phyloP scores from a whole-genome alignment of 2,888 invertebrate species.

The Scelioninae gen. 2 region DNA sequence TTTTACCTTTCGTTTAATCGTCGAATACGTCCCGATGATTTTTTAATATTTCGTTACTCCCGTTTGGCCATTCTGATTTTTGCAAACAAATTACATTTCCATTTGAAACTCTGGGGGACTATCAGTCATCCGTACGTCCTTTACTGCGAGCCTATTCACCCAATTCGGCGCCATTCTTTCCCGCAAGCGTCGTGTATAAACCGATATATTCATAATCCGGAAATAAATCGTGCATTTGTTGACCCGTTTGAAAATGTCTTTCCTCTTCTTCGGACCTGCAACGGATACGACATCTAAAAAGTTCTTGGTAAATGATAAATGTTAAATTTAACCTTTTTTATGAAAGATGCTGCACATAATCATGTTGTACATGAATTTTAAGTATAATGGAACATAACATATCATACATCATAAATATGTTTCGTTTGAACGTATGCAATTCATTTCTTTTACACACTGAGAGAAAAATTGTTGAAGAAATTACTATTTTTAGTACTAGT shows the following conservation, averaged over 20 bases:
- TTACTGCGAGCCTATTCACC: conserved; percentile 42
- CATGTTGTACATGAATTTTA: background rate
- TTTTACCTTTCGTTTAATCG: conserved; percentile 26
- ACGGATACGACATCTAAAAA: too few species aligned
- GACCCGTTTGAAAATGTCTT: conserved; percentile 46
- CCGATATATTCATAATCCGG: conserved; percentile 56
- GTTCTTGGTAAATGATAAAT: background rate
- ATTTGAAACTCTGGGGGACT: conserved; percentile 26
- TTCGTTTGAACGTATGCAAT: too few species aligned
- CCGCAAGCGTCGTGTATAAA: conserved; percentile 40
- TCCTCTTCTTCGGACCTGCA: background rate
- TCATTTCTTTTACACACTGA: too few species aligned
- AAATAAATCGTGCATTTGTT: conserved; percentile 53
- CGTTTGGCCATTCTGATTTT: conserved; percentile 33
- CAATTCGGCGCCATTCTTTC: conserved; percentile 45
- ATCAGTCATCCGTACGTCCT: conserved; percentile 43
- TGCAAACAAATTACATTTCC: conserved; percentile 46
- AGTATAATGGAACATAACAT: too few species aligned
- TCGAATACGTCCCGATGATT: conserved; percentile 25
- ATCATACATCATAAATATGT: too few species aligned
- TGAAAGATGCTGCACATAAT: too few species aligned
- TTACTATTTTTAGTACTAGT: too few species aligned
- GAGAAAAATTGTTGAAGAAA: too few species aligned
- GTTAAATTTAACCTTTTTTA: background rate
- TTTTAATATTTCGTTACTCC: conserved; percentile 8